These are phyloP conservation scores for Drosophila vallismaia DNA, from an alignment of 2,888 invertebrate species.

Conservation along the genomic window DNA sequence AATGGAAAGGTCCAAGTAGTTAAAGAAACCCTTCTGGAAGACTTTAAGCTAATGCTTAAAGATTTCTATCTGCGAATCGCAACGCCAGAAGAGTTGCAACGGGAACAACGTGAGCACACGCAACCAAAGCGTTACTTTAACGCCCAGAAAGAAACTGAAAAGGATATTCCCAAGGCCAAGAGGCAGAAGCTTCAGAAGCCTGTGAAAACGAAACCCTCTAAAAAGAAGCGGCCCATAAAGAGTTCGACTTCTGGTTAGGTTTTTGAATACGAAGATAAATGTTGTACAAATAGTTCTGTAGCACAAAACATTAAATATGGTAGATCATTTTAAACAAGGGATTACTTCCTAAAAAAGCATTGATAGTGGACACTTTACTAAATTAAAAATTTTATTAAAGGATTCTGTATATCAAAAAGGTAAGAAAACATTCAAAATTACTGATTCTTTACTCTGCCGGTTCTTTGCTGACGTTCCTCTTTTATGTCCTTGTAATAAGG, in stretches of 20 bases:
- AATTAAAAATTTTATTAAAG: too few species aligned
- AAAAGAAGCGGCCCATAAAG: not conserved
- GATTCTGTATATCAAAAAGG: too few species aligned
- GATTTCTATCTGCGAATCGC: constrained; percentile 79
- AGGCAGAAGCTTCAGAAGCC: constrained; percentile 20
- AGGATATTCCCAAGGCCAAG: constrained; percentile 1
- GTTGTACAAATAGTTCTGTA: not conserved
- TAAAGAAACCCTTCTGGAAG: constrained; percentile 78
- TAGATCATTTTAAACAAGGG: not conserved
- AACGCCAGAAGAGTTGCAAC: constrained; percentile 63
- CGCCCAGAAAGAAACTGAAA: not conserved
- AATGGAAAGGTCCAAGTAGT: constrained; percentile 70
- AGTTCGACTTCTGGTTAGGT: not conserved
- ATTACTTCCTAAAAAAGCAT: too few species aligned
- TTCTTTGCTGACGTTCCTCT: too few species aligned
- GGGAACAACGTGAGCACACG: constrained; percentile 47
- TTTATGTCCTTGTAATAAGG: too few species aligned
- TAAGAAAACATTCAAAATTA: too few species aligned
- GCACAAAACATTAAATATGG: not conserved
- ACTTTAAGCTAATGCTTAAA: constrained; percentile 81
- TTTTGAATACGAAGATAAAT: not conserved
- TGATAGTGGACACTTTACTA: too few species aligned
- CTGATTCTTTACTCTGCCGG: too few species aligned
- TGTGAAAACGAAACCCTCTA: not conserved
- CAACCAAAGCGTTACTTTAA: constrained; percentile 61